A percentile compares a stretch with the other conserved stretches of the same genome.
Conservation (phyloP, 2,888 invertebrate genomes). For the Gastrophysa polygoni region DNA sequence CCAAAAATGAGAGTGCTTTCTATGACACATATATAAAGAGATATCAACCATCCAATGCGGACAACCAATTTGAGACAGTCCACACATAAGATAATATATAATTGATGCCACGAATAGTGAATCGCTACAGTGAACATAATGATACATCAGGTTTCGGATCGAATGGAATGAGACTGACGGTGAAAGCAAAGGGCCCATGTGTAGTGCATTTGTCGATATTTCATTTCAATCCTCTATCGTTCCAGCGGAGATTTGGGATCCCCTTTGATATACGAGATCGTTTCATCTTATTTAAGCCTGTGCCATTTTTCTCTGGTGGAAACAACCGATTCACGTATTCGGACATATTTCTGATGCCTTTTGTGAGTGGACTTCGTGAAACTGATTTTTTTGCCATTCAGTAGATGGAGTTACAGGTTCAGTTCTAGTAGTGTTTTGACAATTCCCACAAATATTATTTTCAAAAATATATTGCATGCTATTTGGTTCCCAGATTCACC, state of each 20-base stretch:
- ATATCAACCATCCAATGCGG: too few relatives aligned
- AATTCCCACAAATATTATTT: too few relatives aligned
- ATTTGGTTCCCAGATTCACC: too few relatives aligned
- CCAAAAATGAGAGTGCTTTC: too few relatives aligned
- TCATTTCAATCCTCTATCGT: slow-evolving; percentile 19
- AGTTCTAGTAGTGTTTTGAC: too few relatives aligned
- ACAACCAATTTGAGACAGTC: too few relatives aligned
- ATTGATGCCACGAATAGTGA: too few relatives aligned
- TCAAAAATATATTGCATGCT: too few relatives aligned
- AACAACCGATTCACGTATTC: slow-evolving; percentile 17
- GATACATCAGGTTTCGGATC: neutral
- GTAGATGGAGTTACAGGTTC: neutral
- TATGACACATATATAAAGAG: too few relatives aligned
- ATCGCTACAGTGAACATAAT: too few relatives aligned
- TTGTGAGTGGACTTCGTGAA: neutral
- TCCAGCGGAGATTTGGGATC: slow-evolving; percentile 12
- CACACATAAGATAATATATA: too few relatives aligned
- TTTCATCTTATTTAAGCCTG: slow-evolving; percentile 11
- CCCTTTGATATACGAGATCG: slow-evolving; percentile 10
- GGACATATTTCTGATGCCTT: slow-evolving; percentile 3
- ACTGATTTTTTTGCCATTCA: neutral
- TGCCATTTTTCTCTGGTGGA: slow-evolving; percentile 10
- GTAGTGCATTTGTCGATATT: slow-evolving; percentile 21
- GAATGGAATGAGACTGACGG: neutral
- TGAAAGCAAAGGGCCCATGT: slow-evolving; percentile 13